Base-by-base conservation (phyloP, 2,113 vertebrate species). In the Polypterus bichir region DNA sequence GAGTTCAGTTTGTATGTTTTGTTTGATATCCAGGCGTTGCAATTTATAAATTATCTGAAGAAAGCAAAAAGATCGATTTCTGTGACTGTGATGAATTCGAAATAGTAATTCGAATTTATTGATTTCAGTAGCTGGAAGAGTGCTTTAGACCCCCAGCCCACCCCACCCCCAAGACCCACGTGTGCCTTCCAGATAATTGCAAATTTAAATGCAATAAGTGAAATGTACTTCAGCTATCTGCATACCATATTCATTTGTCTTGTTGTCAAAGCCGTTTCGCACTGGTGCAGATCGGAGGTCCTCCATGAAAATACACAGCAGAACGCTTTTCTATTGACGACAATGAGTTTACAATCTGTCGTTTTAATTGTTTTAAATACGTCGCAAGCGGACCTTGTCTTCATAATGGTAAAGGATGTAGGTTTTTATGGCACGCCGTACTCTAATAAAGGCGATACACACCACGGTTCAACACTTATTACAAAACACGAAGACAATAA, bases 91-190 rank as follows among this genome's bases (percentile, higher is more conserved):
- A 94, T 92, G 89, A 92, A 92, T 92, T 89, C 88, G 87, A 86
- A 88, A 86, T 81, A 80, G 88, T 89, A 88, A 93, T 92, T 91
- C 88, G 82, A 88, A 90, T 82, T 76, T 90, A 91, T 91, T 84
- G 90, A 92, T 91, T 87, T 74, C 80, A 80, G 82, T 80, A 77
- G 84, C 82, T 83, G 73, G 69, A 80, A 77, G 77, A 81, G 78
- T 67, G 73, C 27, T 27, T 27, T 27, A 27, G 27, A 27, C 69
- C 74, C 77, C 79, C 73, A 77, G 74, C 75, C 76, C 76, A 27
- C 27, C 27, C 27, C 27, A 27, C 27, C 27, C 69, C 63, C 67
- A 66, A 72, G 70, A 69, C 78, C 79, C 79, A 78, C 78, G 77
- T 69, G 68, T 71, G 68, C 69, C 68, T 69, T 66, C 70, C 69